These are phyloP conservation scores for Cordilura impudica DNA, from an alignment of 2,888 invertebrate genomes.

Conservation along the genomic window DNA sequence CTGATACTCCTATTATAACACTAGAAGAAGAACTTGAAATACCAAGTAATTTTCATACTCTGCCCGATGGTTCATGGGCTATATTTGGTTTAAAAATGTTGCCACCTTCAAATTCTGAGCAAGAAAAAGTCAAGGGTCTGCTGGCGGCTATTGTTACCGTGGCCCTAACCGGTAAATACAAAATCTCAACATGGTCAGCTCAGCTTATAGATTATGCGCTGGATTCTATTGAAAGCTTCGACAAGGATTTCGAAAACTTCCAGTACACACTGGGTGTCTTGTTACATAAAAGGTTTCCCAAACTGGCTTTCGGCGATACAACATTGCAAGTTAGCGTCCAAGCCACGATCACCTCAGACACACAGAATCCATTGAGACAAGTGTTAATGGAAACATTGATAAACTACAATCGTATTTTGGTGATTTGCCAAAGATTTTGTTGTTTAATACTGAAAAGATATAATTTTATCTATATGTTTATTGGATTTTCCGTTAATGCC, in stretches of 20 bases:
- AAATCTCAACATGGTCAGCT: constrained; percentile 80
- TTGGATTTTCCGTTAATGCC: constrained; percentile 81
- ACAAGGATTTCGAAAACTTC: constrained; percentile 70
- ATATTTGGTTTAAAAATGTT: constrained; percentile 80
- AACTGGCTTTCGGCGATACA: constrained; percentile 81
- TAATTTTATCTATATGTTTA: constrained; percentile 82
- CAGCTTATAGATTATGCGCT: constrained; percentile 82
- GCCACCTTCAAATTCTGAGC: constrained; percentile 71
- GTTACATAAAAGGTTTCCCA: constrained; percentile 81
- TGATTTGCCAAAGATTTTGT: constrained; percentile 82
- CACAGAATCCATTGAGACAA: constrained; percentile 78
- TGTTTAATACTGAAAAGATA: constrained; percentile 81
- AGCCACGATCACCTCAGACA: constrained; percentile 74
- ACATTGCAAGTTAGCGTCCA: constrained; percentile 80
- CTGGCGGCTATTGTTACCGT: constrained; percentile 68
- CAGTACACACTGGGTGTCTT: constrained; percentile 72
- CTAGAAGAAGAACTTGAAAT: constrained; percentile 80
- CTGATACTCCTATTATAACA: constrained; percentile 69
- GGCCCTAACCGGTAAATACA: constrained; percentile 81
- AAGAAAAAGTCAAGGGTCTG: constrained; percentile 69
- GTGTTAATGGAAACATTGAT: constrained; percentile 74
- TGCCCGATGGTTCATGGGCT: constrained; percentile 81
- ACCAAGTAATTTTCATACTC: constrained; percentile 80
- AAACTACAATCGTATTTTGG: constrained; percentile 78
- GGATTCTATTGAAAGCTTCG: constrained; percentile 77